These are phyloP conservation scores for Drosophila murphyi DNA, from an alignment of 1,140 invertebrate genomes.

Conservation along the genomic window DNA sequence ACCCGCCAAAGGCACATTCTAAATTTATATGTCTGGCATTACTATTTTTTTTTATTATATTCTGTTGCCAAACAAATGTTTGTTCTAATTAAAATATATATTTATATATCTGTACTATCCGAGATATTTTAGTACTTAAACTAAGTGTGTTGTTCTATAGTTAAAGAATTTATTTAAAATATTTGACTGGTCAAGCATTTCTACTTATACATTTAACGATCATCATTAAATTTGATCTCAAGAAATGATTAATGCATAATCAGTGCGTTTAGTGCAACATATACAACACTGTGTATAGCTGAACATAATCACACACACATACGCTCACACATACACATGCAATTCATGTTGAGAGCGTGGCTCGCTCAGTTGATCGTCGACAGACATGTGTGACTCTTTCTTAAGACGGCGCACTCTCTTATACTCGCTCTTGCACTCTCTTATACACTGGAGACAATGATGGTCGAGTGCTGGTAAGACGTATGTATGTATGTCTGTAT, in stretches of 20 bases:
- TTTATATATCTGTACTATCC: too few species aligned
- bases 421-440: constrained; percentile 5
- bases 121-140: too few species aligned
- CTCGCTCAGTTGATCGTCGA: constrained; percentile 4
- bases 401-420: constrained; percentile 3
- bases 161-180: too few species aligned
- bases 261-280: not conserved
- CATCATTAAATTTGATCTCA: not conserved
- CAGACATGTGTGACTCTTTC: not conserved
- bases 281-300: not conserved
- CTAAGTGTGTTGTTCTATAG: too few species aligned
- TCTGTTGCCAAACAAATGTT: too few species aligned
- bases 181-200: too few species aligned
- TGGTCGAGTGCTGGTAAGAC: constrained; percentile 21
- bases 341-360: not conserved
- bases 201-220: not conserved
- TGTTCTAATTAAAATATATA: too few species aligned
- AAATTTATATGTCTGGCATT: too few species aligned
- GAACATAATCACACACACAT: not conserved
- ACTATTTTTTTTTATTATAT: too few species aligned
- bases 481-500: not conserved
- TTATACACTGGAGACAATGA: constrained; percentile 12
- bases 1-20: too few species aligned
- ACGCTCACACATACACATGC: not conserved
- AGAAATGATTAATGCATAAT: not conserved